These are phyloP conservation scores for Alethe diademata DNA, from an alignment of 2,113 vertebrate genomes.

Conservation along the genomic window DNA sequence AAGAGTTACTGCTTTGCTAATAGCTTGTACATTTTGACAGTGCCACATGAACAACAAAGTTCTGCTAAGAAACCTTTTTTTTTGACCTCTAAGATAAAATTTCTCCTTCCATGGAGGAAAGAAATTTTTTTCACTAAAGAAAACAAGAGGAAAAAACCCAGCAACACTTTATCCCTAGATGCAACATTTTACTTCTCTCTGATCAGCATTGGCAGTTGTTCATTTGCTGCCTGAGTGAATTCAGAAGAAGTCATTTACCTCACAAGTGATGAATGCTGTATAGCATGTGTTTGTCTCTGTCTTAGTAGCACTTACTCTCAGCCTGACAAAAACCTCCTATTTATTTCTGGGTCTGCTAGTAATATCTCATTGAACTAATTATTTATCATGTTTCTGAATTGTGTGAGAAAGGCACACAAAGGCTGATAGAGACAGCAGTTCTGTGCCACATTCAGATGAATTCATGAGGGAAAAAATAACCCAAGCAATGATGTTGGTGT, in stretches of 20 bases:
- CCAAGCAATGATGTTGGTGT: background rate
- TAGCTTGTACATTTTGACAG: background rate
- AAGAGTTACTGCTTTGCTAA: background rate
- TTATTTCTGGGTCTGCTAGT: conserved; percentile 52
- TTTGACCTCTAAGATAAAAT: background rate
- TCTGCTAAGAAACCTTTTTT: background rate
- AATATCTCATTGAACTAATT: conserved; percentile 63
- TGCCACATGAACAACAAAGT: background rate
- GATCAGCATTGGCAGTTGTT: conserved; percentile 83
- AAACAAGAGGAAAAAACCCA: background rate
- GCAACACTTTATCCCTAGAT: background rate
- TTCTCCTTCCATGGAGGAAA: background rate
- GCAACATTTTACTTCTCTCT: conserved; percentile 51
- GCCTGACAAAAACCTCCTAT: conserved; percentile 61
- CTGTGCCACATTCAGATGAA: background rate
- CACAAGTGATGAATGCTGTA: conserved; percentile 76
- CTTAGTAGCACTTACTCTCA: conserved; percentile 62
- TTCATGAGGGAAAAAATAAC: background rate
- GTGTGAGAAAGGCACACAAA: conserved; percentile 20
- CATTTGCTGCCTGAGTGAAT: conserved; percentile 86
- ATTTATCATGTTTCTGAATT: conserved; percentile 59
- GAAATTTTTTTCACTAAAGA: conserved; percentile 21
- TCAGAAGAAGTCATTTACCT: conserved; percentile 80
- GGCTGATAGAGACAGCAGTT: conserved; percentile 21
- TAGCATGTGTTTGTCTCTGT: conserved; percentile 65